Evolutionary conservation across 2,113 vertebrate species (phyloP).

Genomic region (Ptilorrhoa leucosticta): DNA sequence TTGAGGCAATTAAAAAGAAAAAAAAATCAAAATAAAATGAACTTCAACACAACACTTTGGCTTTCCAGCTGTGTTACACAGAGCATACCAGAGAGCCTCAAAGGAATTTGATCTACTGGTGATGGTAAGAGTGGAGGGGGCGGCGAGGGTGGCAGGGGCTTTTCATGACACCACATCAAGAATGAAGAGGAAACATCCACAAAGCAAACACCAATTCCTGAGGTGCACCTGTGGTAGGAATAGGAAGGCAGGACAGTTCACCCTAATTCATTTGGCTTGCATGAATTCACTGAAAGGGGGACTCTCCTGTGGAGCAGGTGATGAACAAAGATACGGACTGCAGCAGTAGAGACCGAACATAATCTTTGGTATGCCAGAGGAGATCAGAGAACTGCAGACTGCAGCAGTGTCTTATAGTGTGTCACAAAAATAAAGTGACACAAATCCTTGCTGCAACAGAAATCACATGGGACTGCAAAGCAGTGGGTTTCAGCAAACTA

Average conservation of each 20-base stretch:
- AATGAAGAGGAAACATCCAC: neutral
- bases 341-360: neutral
- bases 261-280: neutral
- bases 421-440: slow-evolving; percentile 2
- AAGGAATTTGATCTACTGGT: neutral
- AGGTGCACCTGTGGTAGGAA: neutral
- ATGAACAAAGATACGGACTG: neutral
- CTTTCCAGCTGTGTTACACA: neutral
- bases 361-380: neutral
- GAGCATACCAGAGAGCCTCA: neutral
- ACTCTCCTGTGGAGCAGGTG: neutral
- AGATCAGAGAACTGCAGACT: neutral
- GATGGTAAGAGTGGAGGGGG: neutral
- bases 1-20: neutral
- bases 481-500: neutral
- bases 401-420: neutral
- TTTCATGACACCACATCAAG: neutral
- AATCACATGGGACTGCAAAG: neutral
- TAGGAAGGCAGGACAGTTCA: neutral
- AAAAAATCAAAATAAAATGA: neutral
- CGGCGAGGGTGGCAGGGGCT: neutral
- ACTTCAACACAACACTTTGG: neutral
- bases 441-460: neutral
- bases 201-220: neutral
- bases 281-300: neutral